phyloP scores from a whole-genome alignment of 2,797 vertebrate genomes.

The Furcifer pardalis region DNA sequence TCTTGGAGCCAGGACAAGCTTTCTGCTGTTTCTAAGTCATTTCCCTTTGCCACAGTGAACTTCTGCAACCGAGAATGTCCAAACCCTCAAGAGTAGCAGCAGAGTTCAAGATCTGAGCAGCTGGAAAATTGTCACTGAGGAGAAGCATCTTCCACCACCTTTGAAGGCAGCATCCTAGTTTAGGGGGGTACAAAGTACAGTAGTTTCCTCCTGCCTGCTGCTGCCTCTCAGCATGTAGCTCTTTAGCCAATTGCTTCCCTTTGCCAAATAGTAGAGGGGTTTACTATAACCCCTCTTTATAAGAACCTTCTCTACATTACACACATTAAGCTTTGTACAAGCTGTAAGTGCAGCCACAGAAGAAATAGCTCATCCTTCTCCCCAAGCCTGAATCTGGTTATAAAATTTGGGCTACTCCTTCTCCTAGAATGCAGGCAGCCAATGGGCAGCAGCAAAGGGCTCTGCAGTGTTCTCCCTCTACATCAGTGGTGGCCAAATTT shows the following conservation, averaged over 20 bases:
- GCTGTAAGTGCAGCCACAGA: neutral
- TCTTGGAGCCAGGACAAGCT: slow-evolving; percentile 33
- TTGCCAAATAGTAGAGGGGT: neutral
- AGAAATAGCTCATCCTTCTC: neutral
- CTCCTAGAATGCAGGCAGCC: no score
- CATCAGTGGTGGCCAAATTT: no score
- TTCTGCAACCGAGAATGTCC: neutral
- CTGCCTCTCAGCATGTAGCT: no score
- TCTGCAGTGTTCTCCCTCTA: no score
- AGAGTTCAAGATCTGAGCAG: neutral
- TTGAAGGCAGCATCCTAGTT: neutral
- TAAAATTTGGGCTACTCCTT: no score
- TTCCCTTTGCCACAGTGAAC: slow-evolving; percentile 69
- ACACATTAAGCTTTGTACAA: neutral
- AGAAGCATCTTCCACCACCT: neutral
- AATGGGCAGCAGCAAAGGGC: no score
- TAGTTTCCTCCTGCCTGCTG: neutral
- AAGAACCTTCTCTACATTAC: neutral
- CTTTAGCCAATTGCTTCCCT: neutral
- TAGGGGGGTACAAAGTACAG: neutral
- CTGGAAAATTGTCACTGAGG: neutral
- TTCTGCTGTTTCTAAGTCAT: neutral
- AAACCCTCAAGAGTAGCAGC: neutral
- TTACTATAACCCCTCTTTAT: neutral
- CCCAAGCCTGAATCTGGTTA: no score